Evolutionary conservation across 2,113 vertebrate species (phyloP).

Genomic region (Rhipidura dahli): DNA sequence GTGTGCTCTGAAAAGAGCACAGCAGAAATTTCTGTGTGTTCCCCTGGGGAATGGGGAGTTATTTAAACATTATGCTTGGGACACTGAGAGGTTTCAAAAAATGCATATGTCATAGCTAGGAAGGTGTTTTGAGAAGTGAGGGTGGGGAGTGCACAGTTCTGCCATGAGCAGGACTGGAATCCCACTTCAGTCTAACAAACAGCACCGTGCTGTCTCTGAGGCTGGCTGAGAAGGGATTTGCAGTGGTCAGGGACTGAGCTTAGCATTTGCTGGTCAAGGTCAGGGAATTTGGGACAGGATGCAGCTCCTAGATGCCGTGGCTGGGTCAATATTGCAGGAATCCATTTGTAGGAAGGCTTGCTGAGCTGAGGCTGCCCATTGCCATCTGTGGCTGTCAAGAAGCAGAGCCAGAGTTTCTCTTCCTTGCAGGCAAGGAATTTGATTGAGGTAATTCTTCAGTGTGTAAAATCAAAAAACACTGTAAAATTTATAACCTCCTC

Average conservation of each 20-base stretch:
- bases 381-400: background rate
- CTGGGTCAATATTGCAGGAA: background rate
- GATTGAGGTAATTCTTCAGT: background rate
- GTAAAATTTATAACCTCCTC: conserved; percentile 1
- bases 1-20: background rate
- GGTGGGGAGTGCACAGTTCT: background rate
- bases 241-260: background rate
- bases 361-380: background rate
- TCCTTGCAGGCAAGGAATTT: background rate
- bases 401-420: background rate
- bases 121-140: background rate
- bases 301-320: background rate
- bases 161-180: background rate
- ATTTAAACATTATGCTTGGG: background rate
- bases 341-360: background rate
- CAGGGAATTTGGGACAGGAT: background rate
- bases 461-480: background rate
- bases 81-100: background rate
- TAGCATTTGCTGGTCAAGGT: background rate
- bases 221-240: background rate
- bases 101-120: background rate
- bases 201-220: background rate
- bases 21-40: background rate
- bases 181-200: too few species aligned
- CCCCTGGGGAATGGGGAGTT: background rate